Conservation (phyloP, 2,888 invertebrate genomes). For the Drosophila paramelanica region DNA sequence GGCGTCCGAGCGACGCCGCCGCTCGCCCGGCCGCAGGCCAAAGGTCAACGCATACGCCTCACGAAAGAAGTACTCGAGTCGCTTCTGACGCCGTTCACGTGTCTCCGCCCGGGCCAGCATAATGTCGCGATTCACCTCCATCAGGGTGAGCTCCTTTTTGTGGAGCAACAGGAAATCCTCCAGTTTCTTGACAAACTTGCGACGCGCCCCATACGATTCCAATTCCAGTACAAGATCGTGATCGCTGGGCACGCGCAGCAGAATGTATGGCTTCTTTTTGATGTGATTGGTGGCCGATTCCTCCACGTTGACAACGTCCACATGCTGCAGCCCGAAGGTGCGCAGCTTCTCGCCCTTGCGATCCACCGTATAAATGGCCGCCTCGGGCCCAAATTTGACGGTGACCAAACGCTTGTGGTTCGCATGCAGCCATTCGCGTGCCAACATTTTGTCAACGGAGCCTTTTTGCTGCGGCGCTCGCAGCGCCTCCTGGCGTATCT, state of each 20-base stretch:
- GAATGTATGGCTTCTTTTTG: constrained; percentile 92
- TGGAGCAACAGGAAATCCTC: constrained; percentile 93
- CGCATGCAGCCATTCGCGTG: constrained; percentile 97
- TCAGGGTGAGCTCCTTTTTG: constrained; percentile 91
- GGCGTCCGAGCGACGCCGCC: constrained; percentile 90
- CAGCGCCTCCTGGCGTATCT: constrained; percentile 89
- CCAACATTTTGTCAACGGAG: constrained; percentile 95
- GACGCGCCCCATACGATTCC: constrained; percentile 91
- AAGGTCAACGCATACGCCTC: constrained; percentile 98
- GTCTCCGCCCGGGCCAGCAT: constrained; percentile 97
- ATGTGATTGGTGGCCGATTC: constrained; percentile 92
- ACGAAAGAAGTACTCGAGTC: constrained; percentile 97
- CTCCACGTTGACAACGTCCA: constrained; percentile 93
- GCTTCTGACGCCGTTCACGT: constrained; percentile 95
- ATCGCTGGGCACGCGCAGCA: constrained; percentile 93
- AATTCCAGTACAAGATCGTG: constrained; percentile 97
- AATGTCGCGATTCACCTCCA: constrained; percentile 91
- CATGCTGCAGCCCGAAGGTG: constrained; percentile 91
- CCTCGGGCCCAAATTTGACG: constrained; percentile 95
- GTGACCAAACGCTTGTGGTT: constrained; percentile 95
- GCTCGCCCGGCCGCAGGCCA: constrained; percentile 93
- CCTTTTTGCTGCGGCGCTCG: constrained; percentile 86
- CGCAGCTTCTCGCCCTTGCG: constrained; percentile 96
- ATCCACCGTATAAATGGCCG: constrained; percentile 93
- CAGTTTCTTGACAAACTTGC: constrained; percentile 94